Conservation (phyloP, 2,888 invertebrate species). For the Salticus scenicus region DNA sequence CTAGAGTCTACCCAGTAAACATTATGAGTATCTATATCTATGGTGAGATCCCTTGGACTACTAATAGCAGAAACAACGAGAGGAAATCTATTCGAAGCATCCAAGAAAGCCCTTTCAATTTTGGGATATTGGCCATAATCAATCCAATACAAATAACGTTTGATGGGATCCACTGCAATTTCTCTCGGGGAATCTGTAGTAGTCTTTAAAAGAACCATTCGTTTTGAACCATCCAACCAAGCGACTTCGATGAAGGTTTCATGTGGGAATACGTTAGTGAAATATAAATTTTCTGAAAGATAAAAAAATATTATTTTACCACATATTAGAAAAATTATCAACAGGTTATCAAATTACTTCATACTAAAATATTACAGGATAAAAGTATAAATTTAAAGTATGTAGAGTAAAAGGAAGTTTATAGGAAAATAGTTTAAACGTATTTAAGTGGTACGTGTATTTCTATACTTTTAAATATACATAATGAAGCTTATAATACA, state of each 20-base stretch:
- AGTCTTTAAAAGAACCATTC: slow-evolving; percentile 92
- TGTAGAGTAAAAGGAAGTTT: too few species aligned
- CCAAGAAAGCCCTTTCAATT: slow-evolving; percentile 90
- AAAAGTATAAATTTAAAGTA: too few species aligned
- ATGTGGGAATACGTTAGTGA: slow-evolving; percentile 96
- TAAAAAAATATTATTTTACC: neutral
- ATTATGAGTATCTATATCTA: slow-evolving; percentile 94
- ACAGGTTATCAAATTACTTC: too few species aligned
- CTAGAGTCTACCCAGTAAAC: slow-evolving; percentile 98
- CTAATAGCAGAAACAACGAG: slow-evolving; percentile 93
- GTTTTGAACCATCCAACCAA: slow-evolving; percentile 90
- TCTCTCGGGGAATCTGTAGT: slow-evolving; percentile 94
- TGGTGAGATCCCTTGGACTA: slow-evolving; percentile 90
- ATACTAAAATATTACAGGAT: too few species aligned
- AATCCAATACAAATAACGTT: slow-evolving; percentile 94
- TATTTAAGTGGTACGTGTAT: too few species aligned
- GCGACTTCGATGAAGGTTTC: slow-evolving; percentile 97
- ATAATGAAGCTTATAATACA: too few species aligned
- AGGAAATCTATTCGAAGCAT: slow-evolving; percentile 89
- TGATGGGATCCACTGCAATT: slow-evolving; percentile 97
- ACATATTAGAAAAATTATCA: neutral
- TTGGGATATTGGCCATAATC: slow-evolving; percentile 97
- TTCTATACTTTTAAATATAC: too few species aligned
- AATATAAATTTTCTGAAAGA: slow-evolving; percentile 87
- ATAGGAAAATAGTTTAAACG: too few species aligned